Conservation (phyloP, 1,140 invertebrate species). For the Ectropis grisescens region DNA sequence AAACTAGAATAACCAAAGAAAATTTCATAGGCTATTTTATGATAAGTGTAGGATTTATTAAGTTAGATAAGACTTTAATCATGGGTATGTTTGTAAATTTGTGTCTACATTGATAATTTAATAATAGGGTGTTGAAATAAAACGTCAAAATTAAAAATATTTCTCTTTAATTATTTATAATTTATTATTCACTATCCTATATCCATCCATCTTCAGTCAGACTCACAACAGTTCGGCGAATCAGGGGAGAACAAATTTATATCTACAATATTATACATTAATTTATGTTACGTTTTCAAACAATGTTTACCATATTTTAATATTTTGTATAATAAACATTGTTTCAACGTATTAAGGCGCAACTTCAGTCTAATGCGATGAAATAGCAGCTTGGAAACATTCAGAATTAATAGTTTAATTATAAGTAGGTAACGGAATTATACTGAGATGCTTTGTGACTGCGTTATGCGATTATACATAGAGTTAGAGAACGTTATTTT, state of each 20-base stretch:
- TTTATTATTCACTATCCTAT: constrained; percentile 45
- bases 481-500: no score
- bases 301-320: constrained; percentile 23
- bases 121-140: constrained; percentile 22
- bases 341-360: constrained; percentile 38
- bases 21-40: constrained; percentile 1
- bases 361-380: constrained; percentile 57
- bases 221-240: constrained; percentile 38
- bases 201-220: constrained; percentile 46
- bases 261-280: constrained; percentile 25
- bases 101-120: no score
- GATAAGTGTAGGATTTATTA: not conserved
- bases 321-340: constrained; percentile 20
- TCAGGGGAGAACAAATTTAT: constrained; percentile 33
- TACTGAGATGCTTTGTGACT: constrained; percentile 15
- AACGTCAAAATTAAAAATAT: constrained; percentile 53
- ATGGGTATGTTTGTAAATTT: no score
- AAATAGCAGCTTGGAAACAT: constrained; percentile 13
- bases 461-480: constrained; percentile 6
- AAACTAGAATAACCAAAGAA: constrained; percentile 55
- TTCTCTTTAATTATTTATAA: constrained; percentile 61
- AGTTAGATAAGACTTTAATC: no score
- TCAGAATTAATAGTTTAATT: no score
- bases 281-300: constrained; percentile 4
- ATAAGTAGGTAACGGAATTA: constrained; percentile 7